Conservation (phyloP, 1,140 invertebrate genomes). For the Bursaphelenchus mucronatus region DNA sequence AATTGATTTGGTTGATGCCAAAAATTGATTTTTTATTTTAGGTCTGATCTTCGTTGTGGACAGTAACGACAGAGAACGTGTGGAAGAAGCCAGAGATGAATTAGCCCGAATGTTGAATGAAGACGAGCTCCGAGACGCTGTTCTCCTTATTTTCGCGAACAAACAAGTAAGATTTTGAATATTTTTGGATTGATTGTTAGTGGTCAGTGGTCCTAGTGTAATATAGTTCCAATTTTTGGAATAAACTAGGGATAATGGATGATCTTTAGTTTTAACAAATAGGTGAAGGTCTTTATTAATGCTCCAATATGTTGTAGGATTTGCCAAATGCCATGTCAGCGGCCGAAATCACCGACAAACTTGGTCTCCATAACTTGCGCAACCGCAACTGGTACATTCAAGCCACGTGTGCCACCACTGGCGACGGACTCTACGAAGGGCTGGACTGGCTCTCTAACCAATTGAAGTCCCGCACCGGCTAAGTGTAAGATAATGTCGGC, state of each 20-base stretch:
- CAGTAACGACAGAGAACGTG: conserved; percentile 84
- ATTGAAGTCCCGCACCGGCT: conserved; percentile 66
- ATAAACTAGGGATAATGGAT: too few relatives aligned
- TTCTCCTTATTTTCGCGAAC: conserved; percentile 93
- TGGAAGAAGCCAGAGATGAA: conserved; percentile 87
- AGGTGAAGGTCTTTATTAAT: too few relatives aligned
- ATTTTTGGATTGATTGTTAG: conserved; percentile 7
- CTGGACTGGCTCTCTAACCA: conserved; percentile 95
- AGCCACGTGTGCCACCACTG: conserved; percentile 90
- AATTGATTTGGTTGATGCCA: too few relatives aligned
- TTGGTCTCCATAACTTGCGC: conserved; percentile 79
- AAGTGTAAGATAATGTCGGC: too few relatives aligned
- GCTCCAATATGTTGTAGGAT: conserved; percentile 64
- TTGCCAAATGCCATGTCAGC: conserved; percentile 95
- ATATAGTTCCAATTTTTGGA: too few relatives aligned
- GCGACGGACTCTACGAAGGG: conserved; percentile 90
- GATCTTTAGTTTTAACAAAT: too few relatives aligned
- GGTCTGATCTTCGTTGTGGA: conserved; percentile 96
- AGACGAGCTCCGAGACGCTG: conserved; percentile 91
- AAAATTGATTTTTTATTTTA: conserved; percentile 36
- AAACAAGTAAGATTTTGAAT: conserved; percentile 70
- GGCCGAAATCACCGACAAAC: conserved; percentile 87
- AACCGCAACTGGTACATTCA: conserved; percentile 83
- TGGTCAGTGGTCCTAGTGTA: too few relatives aligned
- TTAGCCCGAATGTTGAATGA: conserved; percentile 85